A percentile compares a stretch with the other conserved stretches of the same genome.
These are phyloP conservation scores for Enhydra lutris DNA, from an alignment of 2,113 vertebrate genomes.

Conservation along the genomic window DNA sequence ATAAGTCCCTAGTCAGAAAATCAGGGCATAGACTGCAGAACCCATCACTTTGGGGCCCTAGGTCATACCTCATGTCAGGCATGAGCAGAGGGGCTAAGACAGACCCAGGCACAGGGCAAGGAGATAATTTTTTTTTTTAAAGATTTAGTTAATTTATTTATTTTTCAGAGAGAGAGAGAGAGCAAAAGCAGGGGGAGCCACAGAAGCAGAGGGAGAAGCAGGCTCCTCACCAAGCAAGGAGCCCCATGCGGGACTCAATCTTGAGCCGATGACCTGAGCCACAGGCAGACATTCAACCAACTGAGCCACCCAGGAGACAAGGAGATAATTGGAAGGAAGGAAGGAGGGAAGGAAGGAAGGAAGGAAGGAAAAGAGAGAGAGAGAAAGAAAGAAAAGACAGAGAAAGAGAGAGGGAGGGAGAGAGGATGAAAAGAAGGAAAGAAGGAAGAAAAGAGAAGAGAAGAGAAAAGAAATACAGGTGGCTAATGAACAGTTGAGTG, in stretches of 20 bases:
- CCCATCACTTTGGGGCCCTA: neutral
- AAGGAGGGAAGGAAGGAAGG: neutral
- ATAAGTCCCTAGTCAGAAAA: neutral
- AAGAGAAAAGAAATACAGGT: neutral
- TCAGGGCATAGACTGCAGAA: neutral
- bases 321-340: no score
- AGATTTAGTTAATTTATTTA: no score
- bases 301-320: no score
- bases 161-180: no score
- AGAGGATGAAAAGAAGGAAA: neutral
- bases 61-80: neutral
- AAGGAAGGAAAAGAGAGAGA: neutral
- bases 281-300: no score
- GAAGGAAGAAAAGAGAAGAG: neutral
- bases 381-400: no score
- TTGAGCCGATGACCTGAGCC: no score
- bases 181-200: no score
- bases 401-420: neutral
- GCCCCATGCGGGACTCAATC: no score
- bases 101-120: neutral
- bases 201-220: no score
- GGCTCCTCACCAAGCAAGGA: no score
- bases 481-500: neutral
- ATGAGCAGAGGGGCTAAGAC: neutral
- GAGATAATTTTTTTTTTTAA: neutral